Base-by-base conservation (phyloP, 2,888 invertebrate species). In the Drosophila fungiperda region DNA sequence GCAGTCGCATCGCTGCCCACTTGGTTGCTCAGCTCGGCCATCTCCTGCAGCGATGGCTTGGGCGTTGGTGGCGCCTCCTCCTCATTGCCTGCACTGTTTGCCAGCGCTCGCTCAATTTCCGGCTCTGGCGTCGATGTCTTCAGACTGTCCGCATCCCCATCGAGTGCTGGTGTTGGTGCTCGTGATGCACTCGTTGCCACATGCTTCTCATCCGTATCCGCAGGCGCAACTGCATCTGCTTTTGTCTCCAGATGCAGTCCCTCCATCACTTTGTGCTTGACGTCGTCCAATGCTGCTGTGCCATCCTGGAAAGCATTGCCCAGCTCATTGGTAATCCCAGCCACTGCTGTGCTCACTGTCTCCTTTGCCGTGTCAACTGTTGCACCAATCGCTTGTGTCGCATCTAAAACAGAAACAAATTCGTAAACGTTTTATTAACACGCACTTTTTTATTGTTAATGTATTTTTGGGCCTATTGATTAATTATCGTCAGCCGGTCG, bases 111-210 rank as follows among this genome's bases (percentile, higher is more conserved):
- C 61, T 93, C 93, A 20, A 93, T 93, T 84, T 93, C 93, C 54
- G 93, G 92, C 71, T 93, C 93, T 15, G 93, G 91, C 26, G 93
- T 92, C 4, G 91, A 90, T 4, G 93, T 92, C 85, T 91, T 91
- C 64, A 93, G 75, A 65, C 93, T 93, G 53, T 93, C 93, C 3
- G 76, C 82, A 70, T 92, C 92, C 1, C 67, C 60, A 42, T 80
- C 76, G 6, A 89, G 40, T 7, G 74, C 67, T 1, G 91, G 89
- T 50, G 83, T 90, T 17, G 82, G 78, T 7, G 73, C 85, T 29
- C 80, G 76, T 5, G 90, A 90, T 11, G 59, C 61, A 40, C 74
- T 89, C 33, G 67, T 20, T 50, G 52, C 73, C 4, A 32, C 17
- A 0, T 59, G 40, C 23, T 71, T 62, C 5, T 11, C 35, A 1